phyloP scores from a whole-genome alignment of 2,113 vertebrate genomes.

The Cinclus mexicanus region DNA sequence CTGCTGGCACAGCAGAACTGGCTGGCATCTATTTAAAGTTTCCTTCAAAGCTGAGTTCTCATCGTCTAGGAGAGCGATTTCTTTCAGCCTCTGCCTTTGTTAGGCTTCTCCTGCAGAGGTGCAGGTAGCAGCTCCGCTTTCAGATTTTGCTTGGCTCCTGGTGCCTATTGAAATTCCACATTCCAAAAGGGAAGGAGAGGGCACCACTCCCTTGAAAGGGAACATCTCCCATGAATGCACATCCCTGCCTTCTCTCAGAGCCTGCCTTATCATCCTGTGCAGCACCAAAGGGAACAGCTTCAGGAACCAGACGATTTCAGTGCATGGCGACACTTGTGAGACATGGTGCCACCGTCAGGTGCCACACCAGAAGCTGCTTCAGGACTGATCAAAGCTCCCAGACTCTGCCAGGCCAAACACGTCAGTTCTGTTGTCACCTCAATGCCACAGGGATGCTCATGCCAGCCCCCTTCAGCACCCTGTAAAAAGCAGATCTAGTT shows the following conservation, averaged over 20 bases:
- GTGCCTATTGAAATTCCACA: neutral
- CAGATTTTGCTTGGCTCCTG: neutral
- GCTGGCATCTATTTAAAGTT: conserved; percentile 57
- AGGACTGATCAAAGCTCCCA: neutral
- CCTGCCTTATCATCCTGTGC: neutral
- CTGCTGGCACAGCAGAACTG: neutral
- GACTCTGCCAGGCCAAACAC: neutral
- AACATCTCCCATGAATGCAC: neutral
- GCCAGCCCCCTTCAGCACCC: neutral
- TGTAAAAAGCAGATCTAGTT: neutral
- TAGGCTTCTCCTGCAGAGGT: conserved; percentile 23
- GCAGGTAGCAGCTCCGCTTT: neutral
- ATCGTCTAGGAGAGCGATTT: neutral
- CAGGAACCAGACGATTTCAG: neutral
- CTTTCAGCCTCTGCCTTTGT: conserved; percentile 27
- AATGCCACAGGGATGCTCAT: neutral
- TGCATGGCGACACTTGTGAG: accelerated
- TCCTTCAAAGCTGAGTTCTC: conserved; percentile 61
- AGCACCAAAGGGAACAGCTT: neutral
- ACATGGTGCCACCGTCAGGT: accelerated
- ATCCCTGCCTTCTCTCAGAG: neutral
- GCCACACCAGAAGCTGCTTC: neutral
- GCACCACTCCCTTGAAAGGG: accelerated
- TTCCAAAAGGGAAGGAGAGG: neutral
- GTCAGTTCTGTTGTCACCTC: neutral